Evolutionary conservation across 1,140 invertebrate genomes (phyloP).

Genomic region (Drosophila paulistorum): DNA sequence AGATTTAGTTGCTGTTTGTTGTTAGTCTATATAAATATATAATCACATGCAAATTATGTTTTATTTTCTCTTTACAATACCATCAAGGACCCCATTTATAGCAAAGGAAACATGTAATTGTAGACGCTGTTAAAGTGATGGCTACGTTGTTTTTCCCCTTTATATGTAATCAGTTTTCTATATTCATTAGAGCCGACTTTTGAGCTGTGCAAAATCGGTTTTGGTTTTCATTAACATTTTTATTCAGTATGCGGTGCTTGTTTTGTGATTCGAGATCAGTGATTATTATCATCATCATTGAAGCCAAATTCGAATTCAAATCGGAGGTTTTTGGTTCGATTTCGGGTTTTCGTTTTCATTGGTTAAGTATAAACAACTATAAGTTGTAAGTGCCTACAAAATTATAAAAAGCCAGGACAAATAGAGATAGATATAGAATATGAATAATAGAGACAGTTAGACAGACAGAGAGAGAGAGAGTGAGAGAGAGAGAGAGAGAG

Average conservation of each 20-base stretch:
- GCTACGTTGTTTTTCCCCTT: not conserved
- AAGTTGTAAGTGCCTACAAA: constrained; percentile 8
- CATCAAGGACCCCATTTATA: not conserved
- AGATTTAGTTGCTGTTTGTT: not conserved
- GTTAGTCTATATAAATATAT: not conserved
- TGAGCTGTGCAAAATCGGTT: not conserved
- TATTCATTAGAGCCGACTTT: not conserved
- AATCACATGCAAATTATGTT: not conserved
- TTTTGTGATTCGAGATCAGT: too few species aligned
- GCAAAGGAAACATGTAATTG: constrained; percentile 1
- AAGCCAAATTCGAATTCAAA: constrained; percentile 1
- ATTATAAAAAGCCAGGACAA: constrained; percentile 7
- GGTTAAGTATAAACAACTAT: constrained; percentile 3
- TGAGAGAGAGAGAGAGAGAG: not conserved
- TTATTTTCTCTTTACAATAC: not conserved
- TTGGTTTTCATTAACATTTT: not conserved
- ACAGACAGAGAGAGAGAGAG: not conserved
- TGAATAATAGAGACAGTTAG: not conserved
- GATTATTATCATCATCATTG: not conserved
- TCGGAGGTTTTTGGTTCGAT: not conserved
- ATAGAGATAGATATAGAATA: not conserved
- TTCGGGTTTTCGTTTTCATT: not conserved
- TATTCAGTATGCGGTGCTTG: not conserved
- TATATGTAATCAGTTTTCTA: not conserved
- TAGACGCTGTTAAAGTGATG: constrained; percentile 7